phyloP scores from a whole-genome alignment of 1,140 invertebrate genomes.

The Brachystomella parvula region DNA sequence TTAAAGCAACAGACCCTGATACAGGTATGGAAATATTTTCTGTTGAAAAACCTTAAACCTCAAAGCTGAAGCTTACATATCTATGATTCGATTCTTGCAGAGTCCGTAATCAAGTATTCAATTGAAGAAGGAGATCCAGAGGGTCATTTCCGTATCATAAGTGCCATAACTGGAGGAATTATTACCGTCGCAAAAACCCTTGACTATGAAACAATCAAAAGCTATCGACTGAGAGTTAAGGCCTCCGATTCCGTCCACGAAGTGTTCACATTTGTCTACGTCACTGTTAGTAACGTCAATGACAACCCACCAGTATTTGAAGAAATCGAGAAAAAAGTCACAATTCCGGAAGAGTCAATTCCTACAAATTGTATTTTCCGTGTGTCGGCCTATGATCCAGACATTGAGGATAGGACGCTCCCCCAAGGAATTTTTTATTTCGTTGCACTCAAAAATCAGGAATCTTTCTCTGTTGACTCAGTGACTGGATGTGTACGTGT shows the following conservation, averaged over 20 bases:
- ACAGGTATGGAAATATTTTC: slow-evolving; percentile 44
- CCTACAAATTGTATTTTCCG: slow-evolving; percentile 56
- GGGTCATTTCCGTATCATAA: slow-evolving; percentile 68
- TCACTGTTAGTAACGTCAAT: slow-evolving; percentile 71
- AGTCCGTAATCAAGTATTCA: slow-evolving; percentile 66
- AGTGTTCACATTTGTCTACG: slow-evolving; percentile 64
- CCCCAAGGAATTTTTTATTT: slow-evolving; percentile 70
- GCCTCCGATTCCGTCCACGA: slow-evolving; percentile 70
- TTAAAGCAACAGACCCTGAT: slow-evolving; percentile 69
- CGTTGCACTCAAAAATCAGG: slow-evolving; percentile 52
- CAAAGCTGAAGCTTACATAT: slow-evolving; percentile 8
- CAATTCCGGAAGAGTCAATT: slow-evolving; percentile 59
- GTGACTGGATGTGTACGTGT: slow-evolving; percentile 61
- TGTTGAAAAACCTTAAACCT: too few relatives aligned
- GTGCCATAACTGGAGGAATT: slow-evolving; percentile 58
- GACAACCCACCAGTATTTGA: slow-evolving; percentile 72
- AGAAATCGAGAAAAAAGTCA: slow-evolving; percentile 54
- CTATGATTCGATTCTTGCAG: slow-evolving; percentile 39
- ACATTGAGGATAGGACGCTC: slow-evolving; percentile 61
- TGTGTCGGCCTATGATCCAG: slow-evolving; percentile 70
- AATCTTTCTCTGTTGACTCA: slow-evolving; percentile 60
- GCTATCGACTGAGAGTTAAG: slow-evolving; percentile 62
- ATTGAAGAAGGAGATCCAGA: slow-evolving; percentile 68
- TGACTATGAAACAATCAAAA: slow-evolving; percentile 73
- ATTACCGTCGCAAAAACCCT: slow-evolving; percentile 64